Evolutionary conservation across 2,888 invertebrate genomes (phyloP), one percentile per base, ranked within the genome.

Genomic region (Hemistola chrysoprasaria): DNA sequence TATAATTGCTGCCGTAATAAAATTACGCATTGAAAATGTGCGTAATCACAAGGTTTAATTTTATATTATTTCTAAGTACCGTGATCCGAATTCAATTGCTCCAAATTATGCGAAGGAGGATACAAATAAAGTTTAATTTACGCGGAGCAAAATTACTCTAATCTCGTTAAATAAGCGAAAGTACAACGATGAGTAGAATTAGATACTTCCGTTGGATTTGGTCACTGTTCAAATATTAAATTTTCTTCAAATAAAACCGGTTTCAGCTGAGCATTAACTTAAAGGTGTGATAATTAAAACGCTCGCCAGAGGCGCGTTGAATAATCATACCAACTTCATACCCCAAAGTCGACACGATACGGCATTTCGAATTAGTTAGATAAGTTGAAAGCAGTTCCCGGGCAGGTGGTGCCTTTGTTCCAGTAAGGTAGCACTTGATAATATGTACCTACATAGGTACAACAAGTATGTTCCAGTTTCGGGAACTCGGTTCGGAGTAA

Each of bases 321-420:
- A 56, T 69, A 63, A 69, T 65, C 58, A 56, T 56, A 52, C 53
- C 50, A 66, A 67, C 68, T 66, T 63, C 59, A 64, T 62, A 70
- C 58, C 61, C 56, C 56, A 72, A 74, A 69, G 71, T 68, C 57
- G 58, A 62, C 56, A 59, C 58, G 61, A 69, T 71, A 68, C 63
- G 66, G 66, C 59, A 66, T 71, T 71, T 59, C 52, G 63, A 71
- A 71, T 68, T 72, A 63, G 65, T 68, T 73, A 50, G 64, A 62
- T 59, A 69, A 72, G 68, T 75, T 77, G 62, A 55, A 62, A 69
- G 60, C 66, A 70, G 65, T 68, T 71, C 57, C 61, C 51, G 53
- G 64, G 58, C 69, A 76, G 72, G 67, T 75, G 70, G 62, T 47
- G 60, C 67, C 65, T 68, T 74, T 73, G 75, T 78, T 70, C 64